Percentiles rank a stretch among this genome's conserved stretches.
These are phyloP conservation scores for Alethe diademata DNA, from an alignment of 2,113 vertebrate genomes.

Conservation along the genomic window DNA sequence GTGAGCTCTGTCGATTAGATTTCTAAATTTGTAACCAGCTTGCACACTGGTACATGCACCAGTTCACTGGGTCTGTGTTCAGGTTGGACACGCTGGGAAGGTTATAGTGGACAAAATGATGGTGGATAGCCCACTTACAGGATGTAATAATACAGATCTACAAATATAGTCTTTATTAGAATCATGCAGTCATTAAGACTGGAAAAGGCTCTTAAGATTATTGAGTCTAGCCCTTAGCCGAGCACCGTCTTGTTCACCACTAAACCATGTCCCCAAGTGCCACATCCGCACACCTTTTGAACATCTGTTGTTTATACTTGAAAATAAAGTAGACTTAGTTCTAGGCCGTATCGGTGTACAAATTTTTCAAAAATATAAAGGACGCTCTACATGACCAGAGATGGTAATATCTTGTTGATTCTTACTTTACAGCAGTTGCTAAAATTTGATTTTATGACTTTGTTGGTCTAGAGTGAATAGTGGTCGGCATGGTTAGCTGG, in stretches of 20 bases:
- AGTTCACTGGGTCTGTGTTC: not conserved
- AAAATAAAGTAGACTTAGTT: not conserved
- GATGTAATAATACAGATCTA: not conserved
- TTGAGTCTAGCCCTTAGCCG: not conserved
- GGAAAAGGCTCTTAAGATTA: not conserved
- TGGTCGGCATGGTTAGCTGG: not conserved
- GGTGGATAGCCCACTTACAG: not conserved
- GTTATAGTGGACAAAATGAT: not conserved
- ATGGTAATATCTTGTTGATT: not conserved
- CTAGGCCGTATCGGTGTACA: not conserved
- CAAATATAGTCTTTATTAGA: not conserved
- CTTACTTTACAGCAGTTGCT: not conserved
- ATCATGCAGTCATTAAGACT: not conserved
- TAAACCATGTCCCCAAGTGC: not conserved
- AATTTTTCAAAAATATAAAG: not conserved
- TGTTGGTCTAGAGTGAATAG: not conserved
- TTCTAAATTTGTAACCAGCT: not conserved
- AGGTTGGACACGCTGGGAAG: not conserved
- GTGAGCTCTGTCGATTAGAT: rapidly evolving
- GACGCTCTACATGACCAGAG: not conserved
- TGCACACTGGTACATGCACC: not conserved
- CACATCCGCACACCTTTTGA: not conserved
- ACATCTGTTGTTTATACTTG: not conserved
- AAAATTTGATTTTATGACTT: not conserved
- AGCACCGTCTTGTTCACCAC: not conserved